These are phyloP conservation scores for Azemiops feae DNA, from an alignment of 2,113 vertebrate genomes.

Conservation along the genomic window DNA sequence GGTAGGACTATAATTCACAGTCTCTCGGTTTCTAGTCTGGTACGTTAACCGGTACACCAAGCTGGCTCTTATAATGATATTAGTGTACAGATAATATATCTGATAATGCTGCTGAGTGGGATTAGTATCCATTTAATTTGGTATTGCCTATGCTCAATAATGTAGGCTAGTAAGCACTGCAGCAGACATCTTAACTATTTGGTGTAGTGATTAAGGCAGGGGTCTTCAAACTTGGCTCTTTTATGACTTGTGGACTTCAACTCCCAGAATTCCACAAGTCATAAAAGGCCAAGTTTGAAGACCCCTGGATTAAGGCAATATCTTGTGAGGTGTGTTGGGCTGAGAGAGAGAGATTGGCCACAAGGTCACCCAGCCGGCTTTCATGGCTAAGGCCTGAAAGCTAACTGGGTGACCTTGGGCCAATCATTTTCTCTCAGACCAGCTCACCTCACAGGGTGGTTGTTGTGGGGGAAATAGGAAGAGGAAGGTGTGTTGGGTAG, in stretches of 20 bases:
- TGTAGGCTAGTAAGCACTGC: fast-evolving
- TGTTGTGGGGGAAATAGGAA: background rate
- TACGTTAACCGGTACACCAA: background rate
- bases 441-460: background rate
- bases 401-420: background rate
- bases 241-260: no score
- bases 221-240: no score
- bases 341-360: background rate
- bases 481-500: background rate
- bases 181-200: background rate
- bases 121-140: background rate
- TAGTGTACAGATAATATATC: background rate
- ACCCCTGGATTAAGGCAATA: background rate
- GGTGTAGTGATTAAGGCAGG: background rate
- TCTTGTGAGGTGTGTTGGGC: background rate
- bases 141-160: background rate
- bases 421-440: background rate
- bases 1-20: background rate
- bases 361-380: no score
- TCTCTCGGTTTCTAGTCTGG: background rate
- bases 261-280: no score
- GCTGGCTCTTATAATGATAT: background rate
- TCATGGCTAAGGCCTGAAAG: no score
- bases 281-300: no score
- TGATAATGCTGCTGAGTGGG: background rate